Evolutionary conservation across 2,797 vertebrate genomes (phyloP), one percentile per base, ranked within the genome.

Genomic region (Salmo trutta): DNA sequence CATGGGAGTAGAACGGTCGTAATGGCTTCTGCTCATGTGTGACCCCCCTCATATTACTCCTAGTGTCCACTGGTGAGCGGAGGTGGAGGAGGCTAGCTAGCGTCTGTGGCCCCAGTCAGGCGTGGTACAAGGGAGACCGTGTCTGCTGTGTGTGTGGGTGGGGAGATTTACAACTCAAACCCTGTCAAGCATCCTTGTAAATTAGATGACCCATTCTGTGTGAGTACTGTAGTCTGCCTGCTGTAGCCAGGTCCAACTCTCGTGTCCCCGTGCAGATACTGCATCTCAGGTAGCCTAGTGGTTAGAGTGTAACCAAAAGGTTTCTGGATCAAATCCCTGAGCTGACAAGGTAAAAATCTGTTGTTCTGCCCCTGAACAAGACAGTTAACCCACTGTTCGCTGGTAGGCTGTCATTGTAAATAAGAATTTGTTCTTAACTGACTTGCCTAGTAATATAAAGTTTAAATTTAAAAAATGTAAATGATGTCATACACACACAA

Each of bases 131-230:
- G 76, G 15, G 75, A 8, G 36, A 33, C 21, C 73, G 73, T 56
- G 66, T 54, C 33, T 74, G 67, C 74, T 75, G 71, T 75, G 67
- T 78, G 81, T 78, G 71, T 74, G 70, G 56, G 79, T 64, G 52
- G 79, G 77, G 68, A 41, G 73, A 80, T 80, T 82, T 81, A 82
- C 80, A 78, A 74, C 75, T 36, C 72, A 68, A 80, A 64, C 21
- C 51, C 75, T 78, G 64, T 78, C 56, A 79, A 83, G 74, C 75
- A 79, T 59, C 77, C 75, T 81, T 66, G 64, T 31, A 66, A 10
- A 66, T 62, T 71, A 74, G 21, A 29, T 77, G 64, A 78, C 70
- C 79, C 41, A 7, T 66, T 71, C 81, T 71, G 68, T 76, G 64
- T 56, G 19, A 56, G 54, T 56, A 56, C 54, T 66, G 64, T 15